phyloP scores from a whole-genome alignment of 1,140 invertebrate species.

The Drosophila bifasciata region DNA sequence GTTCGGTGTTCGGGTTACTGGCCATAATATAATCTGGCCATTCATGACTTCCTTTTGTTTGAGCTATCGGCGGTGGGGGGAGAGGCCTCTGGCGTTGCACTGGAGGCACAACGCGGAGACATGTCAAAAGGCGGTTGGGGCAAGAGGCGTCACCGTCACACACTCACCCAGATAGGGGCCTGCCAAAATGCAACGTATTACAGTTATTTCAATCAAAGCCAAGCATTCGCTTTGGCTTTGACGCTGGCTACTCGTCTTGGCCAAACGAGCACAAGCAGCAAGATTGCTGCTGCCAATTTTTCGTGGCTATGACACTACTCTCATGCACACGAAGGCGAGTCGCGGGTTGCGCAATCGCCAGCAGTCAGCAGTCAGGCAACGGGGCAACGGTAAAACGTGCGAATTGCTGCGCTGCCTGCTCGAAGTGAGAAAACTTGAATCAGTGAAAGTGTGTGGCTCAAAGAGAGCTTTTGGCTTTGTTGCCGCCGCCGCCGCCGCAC shows the following conservation, averaged over 20 bases:
- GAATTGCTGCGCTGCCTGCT: constrained; percentile 35
- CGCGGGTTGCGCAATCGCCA: constrained; percentile 47
- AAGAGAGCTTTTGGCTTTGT: constrained; percentile 21
- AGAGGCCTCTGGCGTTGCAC: constrained; percentile 5
- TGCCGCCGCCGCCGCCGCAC: constrained; percentile 19
- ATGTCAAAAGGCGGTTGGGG: constrained; percentile 48
- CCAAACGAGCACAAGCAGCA: constrained; percentile 26
- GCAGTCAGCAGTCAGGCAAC: constrained; percentile 4
- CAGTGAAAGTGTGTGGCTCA: constrained; percentile 65
- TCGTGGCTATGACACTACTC: constrained; percentile 8
- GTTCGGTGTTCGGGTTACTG: constrained; percentile 1
- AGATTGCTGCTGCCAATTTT: constrained; percentile 55
- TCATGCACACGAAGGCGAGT: constrained; percentile 9
- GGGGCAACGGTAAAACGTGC: constrained; percentile 50
- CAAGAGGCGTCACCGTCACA: constrained; percentile 50
- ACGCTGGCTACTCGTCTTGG: constrained; percentile 49
- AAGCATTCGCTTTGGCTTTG: too few relatives aligned
- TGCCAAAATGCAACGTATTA: constrained; percentile 77
- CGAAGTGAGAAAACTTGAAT: constrained; percentile 66
- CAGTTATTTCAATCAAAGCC: constrained; percentile 76
- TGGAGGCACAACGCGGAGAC: constrained; percentile 6
- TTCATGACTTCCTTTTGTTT: constrained; percentile 71
- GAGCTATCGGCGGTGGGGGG: constrained; percentile 16
- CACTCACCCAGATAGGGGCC: constrained; percentile 75
- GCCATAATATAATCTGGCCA: constrained; percentile 24